Base-by-base conservation (phyloP, 2,113 vertebrate species). In the Amphilophus citrinellus region DNA sequence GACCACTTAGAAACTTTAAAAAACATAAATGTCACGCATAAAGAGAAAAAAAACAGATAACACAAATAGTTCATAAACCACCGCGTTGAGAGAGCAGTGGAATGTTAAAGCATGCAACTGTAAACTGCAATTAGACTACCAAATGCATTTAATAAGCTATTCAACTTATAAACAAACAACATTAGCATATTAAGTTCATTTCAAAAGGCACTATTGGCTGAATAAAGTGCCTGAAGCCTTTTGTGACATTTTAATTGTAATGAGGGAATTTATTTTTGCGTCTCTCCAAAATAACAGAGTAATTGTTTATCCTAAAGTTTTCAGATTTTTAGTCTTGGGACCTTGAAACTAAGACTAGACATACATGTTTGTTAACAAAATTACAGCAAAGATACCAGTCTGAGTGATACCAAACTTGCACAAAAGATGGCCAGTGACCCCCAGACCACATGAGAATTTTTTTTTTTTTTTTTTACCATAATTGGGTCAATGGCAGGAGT, bases 1-100 rank as follows among this genome's bases (percentile, higher is more conserved):
- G 88, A 91, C 82, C 60, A 63, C 80, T 89, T 81, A 79, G 50
- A 79, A 57, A 90, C 35, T 63, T 58, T 47, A 39, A 86, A 86
- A 18, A 53, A 17, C 7, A 53, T 20, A 88, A 61, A 73, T 79
- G 79, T 84, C 73, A 73, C 77, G n/a, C 56, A 57, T 77, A 77
- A 77, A 80, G 71, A 79, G 44, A 60, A 37, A 30, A 80, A 78
- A 77, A 27, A 27, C 57, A 32, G 37, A 6, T 58, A 73, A 58
- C 50, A 61, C 18, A 61, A 79, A 79, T 47, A 15, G 15, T 62
- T 44, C 37, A 66, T 47, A 80, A 59, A 68, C 1, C 39, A 32
- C 14, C 10, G 13, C 42, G 37, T 9, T 62, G 10, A 61, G 44
- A 60, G 4, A 47, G n/a, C 32, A 18, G 47, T 18, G 24, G 11